Conservation (phyloP, 2,797 vertebrate genomes). For the Xenopus petersii region DNA sequence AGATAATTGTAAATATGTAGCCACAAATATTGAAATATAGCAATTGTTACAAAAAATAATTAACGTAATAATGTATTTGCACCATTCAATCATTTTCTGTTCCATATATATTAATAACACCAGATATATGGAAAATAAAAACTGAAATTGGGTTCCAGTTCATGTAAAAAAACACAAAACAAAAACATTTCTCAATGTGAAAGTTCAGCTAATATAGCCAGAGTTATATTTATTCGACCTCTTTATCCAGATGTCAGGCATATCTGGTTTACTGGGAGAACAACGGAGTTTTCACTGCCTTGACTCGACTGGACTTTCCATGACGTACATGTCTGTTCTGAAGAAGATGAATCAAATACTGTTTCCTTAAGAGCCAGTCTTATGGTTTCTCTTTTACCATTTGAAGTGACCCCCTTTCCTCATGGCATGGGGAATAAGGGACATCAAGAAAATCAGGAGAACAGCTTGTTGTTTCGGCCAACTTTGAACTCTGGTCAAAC, state of each 20-base stretch:
- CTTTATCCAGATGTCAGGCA: conserved; percentile 96
- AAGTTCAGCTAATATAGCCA: conserved; percentile 63
- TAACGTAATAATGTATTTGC: too few species aligned
- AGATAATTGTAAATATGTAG: too few species aligned
- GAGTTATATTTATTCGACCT: conserved; percentile 71
- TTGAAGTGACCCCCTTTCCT: conserved; percentile 85
- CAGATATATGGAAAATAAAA: too few species aligned
- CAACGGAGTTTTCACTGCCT: conserved; percentile 73
- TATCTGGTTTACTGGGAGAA: conserved; percentile 92
- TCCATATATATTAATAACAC: too few species aligned
- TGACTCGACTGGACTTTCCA: conserved; percentile 77
- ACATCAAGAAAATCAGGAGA: conserved; percentile 65
- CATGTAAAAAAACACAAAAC: too few species aligned
- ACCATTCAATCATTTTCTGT: too few species aligned
- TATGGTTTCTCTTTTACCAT: conserved; percentile 86
- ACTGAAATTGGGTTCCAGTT: too few species aligned
- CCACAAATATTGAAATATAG: too few species aligned
- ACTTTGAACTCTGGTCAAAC: conserved; percentile 71
- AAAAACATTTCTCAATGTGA: too few species aligned
- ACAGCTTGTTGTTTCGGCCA: conserved; percentile 63
- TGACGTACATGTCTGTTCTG: conserved; percentile 65
- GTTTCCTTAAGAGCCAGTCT: conserved; percentile 87
- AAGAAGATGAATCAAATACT: conserved; percentile 75
- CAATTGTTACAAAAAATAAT: too few species aligned
- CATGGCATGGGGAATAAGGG: conserved; percentile 54